Evolutionary conservation across 2,113 vertebrate species (phyloP), one percentile per base, ranked within the genome.

Genomic region (Gulo gulo): DNA sequence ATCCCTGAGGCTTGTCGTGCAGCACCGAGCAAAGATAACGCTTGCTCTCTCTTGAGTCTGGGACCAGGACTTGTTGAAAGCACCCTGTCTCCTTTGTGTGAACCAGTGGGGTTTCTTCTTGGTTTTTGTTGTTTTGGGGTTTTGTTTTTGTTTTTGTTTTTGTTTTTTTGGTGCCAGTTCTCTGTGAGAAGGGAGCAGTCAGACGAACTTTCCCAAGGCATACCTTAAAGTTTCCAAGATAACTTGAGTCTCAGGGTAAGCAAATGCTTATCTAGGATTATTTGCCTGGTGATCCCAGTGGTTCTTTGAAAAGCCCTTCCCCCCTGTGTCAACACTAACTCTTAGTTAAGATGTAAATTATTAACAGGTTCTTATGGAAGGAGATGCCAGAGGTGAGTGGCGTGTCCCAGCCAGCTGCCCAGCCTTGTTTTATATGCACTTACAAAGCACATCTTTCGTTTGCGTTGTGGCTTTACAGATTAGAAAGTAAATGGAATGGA

Each of bases 291-390:
- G 39, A 67, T n/a, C 47, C 73, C 73, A 88, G 21, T 12, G 36
- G 71, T 42, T 76, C 69, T 92, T 83, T 90, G 84, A 87, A 73
- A 87, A 94, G 81, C 24, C 93, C 83, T 74, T 45, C 78, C 24
- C 61, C 4, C 0, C 36, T 1, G 36, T 3, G 45, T 91, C 89
- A 57, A 85, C 82, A 86, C 78, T 15, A n/a, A 26, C 81, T 23
- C 84, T 71, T 24, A 8, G 82, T 88, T 67, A 31, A 42, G 39
- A 21, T 3, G 63, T 94, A 21, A 98, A 79, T 94, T 2, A 90
- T 97, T 87, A 88, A 92, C 96, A 93, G 36, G 2, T 87, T 84
- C 80, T 67, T 87, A 63, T 14, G 63, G 81, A 50, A n/a, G 88
- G 63, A 24, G 36, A 14, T 31, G 26, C 79, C 23, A 4, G 81